Evolutionary conservation across 2,113 vertebrate genomes (phyloP), one percentile per base, ranked within the genome.

Genomic region (Potamarius usumacintae): DNA sequence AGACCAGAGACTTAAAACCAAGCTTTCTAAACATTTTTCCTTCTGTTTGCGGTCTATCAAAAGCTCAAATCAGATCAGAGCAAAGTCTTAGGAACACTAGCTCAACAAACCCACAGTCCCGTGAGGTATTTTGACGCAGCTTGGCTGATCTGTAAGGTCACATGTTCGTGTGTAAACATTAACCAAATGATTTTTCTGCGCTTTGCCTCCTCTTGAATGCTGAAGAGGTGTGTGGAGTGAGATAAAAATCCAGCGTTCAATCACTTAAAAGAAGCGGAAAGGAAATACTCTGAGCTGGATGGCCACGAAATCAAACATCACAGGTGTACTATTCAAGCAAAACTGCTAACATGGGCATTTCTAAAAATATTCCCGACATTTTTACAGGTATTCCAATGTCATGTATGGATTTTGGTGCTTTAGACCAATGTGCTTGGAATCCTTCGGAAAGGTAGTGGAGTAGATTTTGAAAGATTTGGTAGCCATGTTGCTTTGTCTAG

Each of bases 231-330:
- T 80, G 42, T 80, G 50, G n/a, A 42, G 50, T 25, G n/a, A 80
- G 50, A 79, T 78, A 86, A 53, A 80, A 30, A 84, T 84, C 83
- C 85, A 55, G 60, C 17, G 10, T 62, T 34, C 27, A 42, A 5
- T 53, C 60, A 15, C 25, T 80, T 69, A 55, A 86, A 55, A 34
- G 50, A 34, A 86, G 25, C n/a, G 15, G 27, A 52, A 85, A 48
- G 55, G 57, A 58, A 85, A 22, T 60, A 25, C 57, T 69, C n/a
- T 25, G 60, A 86, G 53, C n/a, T 22, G 42, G 77, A 79, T 67
- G 76, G 18, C 60, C 76, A 53, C 14, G 50, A 50, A 42, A 62
- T 72, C 52, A 30, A 20, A 62, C 71, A 77, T 79, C 48, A 57
- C 85, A 86, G 77, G 22, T 57, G 62, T 20, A 25, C 55, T 25